Evolutionary conservation across 2,797 vertebrate species (phyloP).

Genomic region (Catharus ustulatus): DNA sequence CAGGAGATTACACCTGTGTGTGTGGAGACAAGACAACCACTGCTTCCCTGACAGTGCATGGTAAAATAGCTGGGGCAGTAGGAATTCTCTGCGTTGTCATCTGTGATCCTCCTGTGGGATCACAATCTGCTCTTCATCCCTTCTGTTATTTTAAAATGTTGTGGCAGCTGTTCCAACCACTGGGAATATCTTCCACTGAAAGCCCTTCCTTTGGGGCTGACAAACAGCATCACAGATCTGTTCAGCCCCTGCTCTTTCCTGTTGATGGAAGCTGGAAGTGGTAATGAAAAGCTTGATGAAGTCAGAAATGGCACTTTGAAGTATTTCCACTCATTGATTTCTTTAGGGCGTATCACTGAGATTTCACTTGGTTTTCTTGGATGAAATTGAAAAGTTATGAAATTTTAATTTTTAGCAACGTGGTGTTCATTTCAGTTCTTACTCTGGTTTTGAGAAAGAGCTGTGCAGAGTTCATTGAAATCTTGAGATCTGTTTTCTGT

Average conservation of each 20-base stretch:
- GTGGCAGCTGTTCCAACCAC: background rate
- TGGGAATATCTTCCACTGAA: background rate
- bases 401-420: background rate
- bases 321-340: background rate
- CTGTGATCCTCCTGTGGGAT: background rate
- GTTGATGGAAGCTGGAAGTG: background rate
- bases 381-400: background rate
- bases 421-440: background rate
- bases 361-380: background rate
- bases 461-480: background rate
- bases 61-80: slow-evolving; percentile 65
- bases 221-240: background rate
- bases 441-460: background rate
- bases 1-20: slow-evolving; percentile 79
- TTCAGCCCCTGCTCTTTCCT: background rate
- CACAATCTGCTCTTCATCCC: background rate
- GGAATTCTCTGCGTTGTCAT: background rate
- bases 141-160: background rate
- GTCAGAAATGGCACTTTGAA: background rate
- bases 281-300: background rate
- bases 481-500: background rate
- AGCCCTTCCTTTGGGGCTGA: background rate
- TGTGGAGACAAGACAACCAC: slow-evolving; percentile 74
- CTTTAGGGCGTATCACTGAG: background rate
- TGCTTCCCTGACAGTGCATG: slow-evolving; percentile 78